Base-by-base conservation (phyloP, 2,888 invertebrate species). In the Timema cristinae region DNA sequence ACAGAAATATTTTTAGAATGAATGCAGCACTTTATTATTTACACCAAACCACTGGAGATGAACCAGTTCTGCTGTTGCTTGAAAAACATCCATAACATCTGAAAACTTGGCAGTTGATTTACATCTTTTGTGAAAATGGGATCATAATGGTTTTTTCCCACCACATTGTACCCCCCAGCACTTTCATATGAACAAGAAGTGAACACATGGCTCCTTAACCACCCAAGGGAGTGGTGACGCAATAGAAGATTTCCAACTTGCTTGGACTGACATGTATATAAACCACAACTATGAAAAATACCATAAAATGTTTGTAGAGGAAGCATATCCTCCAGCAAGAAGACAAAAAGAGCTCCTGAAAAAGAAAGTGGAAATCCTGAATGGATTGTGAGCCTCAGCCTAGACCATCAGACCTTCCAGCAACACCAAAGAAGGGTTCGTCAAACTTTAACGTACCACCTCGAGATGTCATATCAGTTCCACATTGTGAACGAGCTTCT, bases 1-100 rank as follows among this genome's bases (percentile, higher is more conserved):
- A 67, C 73, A 47, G 70, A 78, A 32, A 70, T 79, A 2, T 81
- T 80, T 74, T 75, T 78, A 5, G 69, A 78, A 52, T 81, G 80
- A 79, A 76, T 81, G 56, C 66, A 76, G 50, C 79, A 81, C 75
- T 79, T 79, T 66, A 71, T 77, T 56, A 54, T 73, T 0, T 69
- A 70, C 32, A 71, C 78, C 15, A 78, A 78, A 16, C 78, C 78
- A 6, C 71, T 76, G 50, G 63, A 69, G 66, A 75, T 77, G 32
- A 67, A 76, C 66, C 77, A 77, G 52, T 76, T 79, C 8, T 67
- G 78, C 32, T 72, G 79, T 13, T n/a, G 75, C 7, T 67, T 75
- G 9, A 75, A 76, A 73, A 75, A 10, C 76, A 76, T 68, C 66
- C 51, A 47, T 67, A 67, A 48, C 74, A 76, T 66, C 73, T 67